Evolutionary conservation across 2,797 vertebrate genomes (phyloP).

Genomic region (Danio jaintianensis): DNA sequence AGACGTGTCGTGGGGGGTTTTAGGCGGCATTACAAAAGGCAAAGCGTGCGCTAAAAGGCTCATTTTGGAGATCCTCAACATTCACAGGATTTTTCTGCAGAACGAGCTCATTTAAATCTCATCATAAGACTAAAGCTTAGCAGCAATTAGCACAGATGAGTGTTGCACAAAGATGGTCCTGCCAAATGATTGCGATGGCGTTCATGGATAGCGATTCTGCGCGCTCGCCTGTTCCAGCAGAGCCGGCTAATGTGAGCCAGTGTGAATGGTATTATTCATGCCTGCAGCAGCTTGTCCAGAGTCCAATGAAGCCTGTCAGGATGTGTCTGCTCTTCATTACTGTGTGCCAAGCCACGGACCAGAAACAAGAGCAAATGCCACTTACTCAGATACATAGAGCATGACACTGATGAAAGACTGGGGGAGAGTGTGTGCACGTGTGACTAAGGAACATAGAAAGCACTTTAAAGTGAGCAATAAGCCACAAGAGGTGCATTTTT

Average conservation of each 20-base stretch:
- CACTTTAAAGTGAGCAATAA: neutral
- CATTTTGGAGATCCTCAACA: slow-evolving; percentile 18
- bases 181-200: slow-evolving; percentile 43
- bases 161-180: slow-evolving; percentile 1
- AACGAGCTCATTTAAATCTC: slow-evolving; percentile 31
- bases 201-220: slow-evolving; percentile 9
- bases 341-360: slow-evolving; percentile 38
- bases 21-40: slow-evolving; percentile 50
- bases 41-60: slow-evolving; percentile 34
- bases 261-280: slow-evolving; percentile 24
- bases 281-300: slow-evolving; percentile 33
- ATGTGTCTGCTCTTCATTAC: slow-evolving; percentile 52
- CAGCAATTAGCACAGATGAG: slow-evolving; percentile 52
- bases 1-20: slow-evolving; percentile 47
- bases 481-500: neutral
- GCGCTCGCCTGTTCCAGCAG: slow-evolving; percentile 20
- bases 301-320: slow-evolving; percentile 42
- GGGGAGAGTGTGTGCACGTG: neutral
- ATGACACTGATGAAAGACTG: slow-evolving; percentile 35
- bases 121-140: slow-evolving; percentile 39
- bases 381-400: slow-evolving; percentile 39
- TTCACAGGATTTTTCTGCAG: slow-evolving; percentile 32
- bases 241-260: slow-evolving; percentile 44
- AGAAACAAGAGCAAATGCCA: slow-evolving; percentile 48
- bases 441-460: slow-evolving; percentile 14